A percentile compares a stretch with the other conserved stretches of the same genome.
Conservation (phyloP, 2,113 vertebrate species). For the Neogale vison region DNA sequence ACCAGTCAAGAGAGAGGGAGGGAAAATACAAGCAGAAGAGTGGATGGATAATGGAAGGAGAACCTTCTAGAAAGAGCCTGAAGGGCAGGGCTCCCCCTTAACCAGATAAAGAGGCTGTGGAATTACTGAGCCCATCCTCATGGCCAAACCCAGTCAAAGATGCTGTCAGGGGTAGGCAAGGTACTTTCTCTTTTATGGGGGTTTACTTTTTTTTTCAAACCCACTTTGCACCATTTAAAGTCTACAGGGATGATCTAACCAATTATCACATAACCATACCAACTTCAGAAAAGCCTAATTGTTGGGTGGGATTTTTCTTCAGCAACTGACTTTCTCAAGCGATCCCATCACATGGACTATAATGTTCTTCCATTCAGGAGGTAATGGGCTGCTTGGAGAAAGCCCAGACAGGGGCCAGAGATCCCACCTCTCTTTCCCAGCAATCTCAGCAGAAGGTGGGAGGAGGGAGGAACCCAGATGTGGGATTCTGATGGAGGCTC, state of each 20-base stretch:
- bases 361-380: slow-evolving; percentile 44
- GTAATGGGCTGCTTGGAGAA: background rate
- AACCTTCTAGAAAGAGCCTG: background rate
- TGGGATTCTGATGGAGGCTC: background rate
- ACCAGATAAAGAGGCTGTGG: background rate
- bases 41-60: background rate
- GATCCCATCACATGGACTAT: slow-evolving; percentile 61
- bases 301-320: slow-evolving; percentile 55
- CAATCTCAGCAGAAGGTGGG: background rate
- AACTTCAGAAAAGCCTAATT: slow-evolving; percentile 68
- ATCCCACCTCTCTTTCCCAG: background rate
- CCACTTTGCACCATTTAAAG: slow-evolving; percentile 78
- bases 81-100: background rate
- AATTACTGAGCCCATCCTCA: background rate
- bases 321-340: background rate
- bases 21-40: background rate
- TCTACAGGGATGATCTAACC: slow-evolving; percentile 78
- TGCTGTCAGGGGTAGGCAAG: background rate
- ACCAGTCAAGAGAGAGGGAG: background rate
- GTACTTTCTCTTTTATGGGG: background rate
- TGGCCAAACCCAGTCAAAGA: background rate
- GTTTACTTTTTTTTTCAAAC: too few species aligned
- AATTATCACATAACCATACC: slow-evolving; percentile 50
- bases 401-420: background rate
- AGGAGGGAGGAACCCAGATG: background rate